Percentiles rank a stretch among this genome's conserved stretches.
Conservation (phyloP, 2,113 vertebrate genomes). For the Otus sunia region DNA sequence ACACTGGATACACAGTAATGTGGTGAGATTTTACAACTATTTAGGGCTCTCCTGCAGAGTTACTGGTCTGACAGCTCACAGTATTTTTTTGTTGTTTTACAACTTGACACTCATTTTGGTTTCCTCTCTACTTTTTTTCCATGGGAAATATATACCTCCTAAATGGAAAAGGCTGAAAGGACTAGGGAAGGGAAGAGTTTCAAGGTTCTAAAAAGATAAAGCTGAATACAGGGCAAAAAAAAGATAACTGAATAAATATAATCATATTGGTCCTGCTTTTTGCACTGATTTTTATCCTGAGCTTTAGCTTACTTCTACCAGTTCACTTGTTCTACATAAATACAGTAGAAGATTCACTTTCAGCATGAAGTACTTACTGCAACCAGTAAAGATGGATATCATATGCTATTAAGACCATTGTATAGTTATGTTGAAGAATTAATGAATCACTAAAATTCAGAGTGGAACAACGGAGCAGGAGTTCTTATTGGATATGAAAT, state of each 20-base stretch:
- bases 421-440: background rate
- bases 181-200: background rate
- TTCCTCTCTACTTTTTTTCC: background rate
- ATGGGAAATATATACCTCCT: background rate
- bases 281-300: background rate
- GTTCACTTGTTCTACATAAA: background rate
- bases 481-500: background rate
- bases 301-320: background rate
- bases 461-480: background rate
- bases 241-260: background rate
- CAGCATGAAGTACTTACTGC: background rate
- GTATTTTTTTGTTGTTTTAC: background rate
- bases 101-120: background rate
- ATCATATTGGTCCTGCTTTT: background rate
- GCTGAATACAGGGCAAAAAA: background rate
- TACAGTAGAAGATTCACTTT: background rate
- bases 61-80: background rate
- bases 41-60: background rate
- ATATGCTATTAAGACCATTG: background rate
- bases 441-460: background rate
- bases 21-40: background rate
- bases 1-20: background rate
- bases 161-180: background rate
- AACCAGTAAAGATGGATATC: background rate
- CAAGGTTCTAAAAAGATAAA: background rate